Evolutionary conservation across 2,888 invertebrate genomes (phyloP), one percentile per base, ranked within the genome.

Genomic region (Electrophaes corylata): DNA sequence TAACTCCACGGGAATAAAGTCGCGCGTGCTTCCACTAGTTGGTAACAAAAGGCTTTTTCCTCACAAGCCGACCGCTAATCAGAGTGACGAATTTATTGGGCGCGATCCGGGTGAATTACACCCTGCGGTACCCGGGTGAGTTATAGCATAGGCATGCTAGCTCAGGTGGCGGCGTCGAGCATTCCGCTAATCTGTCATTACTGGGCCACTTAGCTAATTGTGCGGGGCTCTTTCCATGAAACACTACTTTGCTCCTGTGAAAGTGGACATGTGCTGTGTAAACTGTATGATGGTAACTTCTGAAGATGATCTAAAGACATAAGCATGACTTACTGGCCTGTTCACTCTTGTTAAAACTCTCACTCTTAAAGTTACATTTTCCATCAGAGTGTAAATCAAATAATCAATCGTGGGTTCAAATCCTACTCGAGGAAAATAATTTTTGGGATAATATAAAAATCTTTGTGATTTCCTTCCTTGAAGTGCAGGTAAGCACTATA

Each of bases 21-120:
- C n/a, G n/a, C n/a, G n/a, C 5, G 20, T 4, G 20, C 20, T 4
- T 20, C 29, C n/a, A n/a, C n/a, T n/a, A 29, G 29, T 29, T 55
- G 54, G 29, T 31, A 52, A 64, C 46, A 33, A 54, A 56, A 50
- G 26, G 3, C 62, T 10, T 46, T 54, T 56, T 77, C 74, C 76
- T 70, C 60, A 69, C 53, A 60, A 62, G 58, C 26, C 57, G 46
- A 57, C 60, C 67, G 75, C 81, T 86, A 88, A 88, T 89, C 86
- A 86, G 82, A 61, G 73, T 89, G 89, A 90, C 75, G 89, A 90
- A 90, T 90, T 90, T 90, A 90, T 90, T 81, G 88, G 83, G 68
- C 69, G 72, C 79, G 82, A 83, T 81, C 82, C 78, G 76, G 76
- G 79, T 82, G 84, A 86, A 78, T 86, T 84, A 85, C 75, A 71